A percentile compares a stretch with the other conserved stretches of the same genome.
Evolutionary conservation across 2,797 vertebrate genomes (phyloP).

Genomic region (Malacoctenus gilli): DNA sequence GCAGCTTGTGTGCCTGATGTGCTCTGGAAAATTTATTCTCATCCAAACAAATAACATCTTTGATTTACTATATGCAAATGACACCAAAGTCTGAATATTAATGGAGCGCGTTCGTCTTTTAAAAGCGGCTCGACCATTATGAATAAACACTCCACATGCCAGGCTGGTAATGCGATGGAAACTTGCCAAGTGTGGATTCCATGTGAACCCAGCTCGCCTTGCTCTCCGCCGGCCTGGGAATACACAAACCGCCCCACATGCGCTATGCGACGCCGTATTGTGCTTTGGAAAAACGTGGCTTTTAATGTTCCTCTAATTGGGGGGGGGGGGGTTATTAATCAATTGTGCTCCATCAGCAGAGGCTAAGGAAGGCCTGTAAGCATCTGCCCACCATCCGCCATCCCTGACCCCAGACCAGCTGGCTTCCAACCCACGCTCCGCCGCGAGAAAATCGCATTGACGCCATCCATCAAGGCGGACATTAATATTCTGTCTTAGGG

Average conservation of each 20-base stretch:
- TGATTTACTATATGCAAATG: slow-evolving; percentile 28
- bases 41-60: slow-evolving; percentile 25
- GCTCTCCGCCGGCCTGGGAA: slow-evolving; percentile 59
- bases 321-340: slow-evolving; percentile 78
- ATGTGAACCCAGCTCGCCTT: slow-evolving; percentile 59
- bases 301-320: slow-evolving; percentile 84
- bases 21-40: slow-evolving; percentile 2
- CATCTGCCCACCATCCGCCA: slow-evolving; percentile 71
- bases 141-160: slow-evolving; percentile 58
- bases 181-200: slow-evolving; percentile 68
- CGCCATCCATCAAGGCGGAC: slow-evolving; percentile 84
- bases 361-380: slow-evolving; percentile 72
- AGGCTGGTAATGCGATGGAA: slow-evolving; percentile 64
- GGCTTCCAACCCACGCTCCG: slow-evolving; percentile 78
- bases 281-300: slow-evolving; percentile 74
- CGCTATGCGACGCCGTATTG: slow-evolving; percentile 68
- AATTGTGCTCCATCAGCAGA: slow-evolving; percentile 79
- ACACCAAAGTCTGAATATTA: slow-evolving; percentile 32
- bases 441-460: slow-evolving; percentile 85
- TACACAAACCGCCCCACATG: slow-evolving; percentile 66
- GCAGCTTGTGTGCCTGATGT: neutral
- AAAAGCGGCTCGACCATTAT: slow-evolving; percentile 60
- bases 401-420: slow-evolving; percentile 80
- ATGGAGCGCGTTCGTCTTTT: slow-evolving; percentile 24
- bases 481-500: slow-evolving; percentile 82